Conservation (phyloP, 2,888 invertebrate genomes). For the Thysanoteuthis rhombus region DNA sequence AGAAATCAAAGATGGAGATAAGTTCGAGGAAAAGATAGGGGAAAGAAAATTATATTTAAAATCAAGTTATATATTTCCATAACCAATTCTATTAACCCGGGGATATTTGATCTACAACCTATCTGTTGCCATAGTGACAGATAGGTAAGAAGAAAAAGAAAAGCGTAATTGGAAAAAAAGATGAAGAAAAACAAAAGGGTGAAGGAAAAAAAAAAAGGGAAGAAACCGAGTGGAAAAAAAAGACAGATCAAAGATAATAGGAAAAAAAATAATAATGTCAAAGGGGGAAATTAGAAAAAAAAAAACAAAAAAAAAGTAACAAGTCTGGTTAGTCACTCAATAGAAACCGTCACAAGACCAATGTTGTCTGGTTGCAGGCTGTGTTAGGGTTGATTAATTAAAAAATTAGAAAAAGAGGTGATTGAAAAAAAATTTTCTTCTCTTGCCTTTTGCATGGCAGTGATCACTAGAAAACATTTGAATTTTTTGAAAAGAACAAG, state of each 20-base stretch:
- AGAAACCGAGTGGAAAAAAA: not conserved
- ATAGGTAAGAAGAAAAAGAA: not conserved
- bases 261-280: not conserved
- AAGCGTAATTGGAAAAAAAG: not conserved
- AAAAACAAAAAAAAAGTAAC: too few species aligned
- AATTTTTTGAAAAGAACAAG: too few species aligned
- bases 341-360: too few species aligned
- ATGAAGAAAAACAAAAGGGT: not conserved
- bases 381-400: too few species aligned
- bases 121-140: slow-evolving; percentile 12
- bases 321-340: too few species aligned
- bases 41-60: slow-evolving; percentile 12
- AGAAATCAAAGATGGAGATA: not conserved
- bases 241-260: not conserved
- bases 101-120: slow-evolving; percentile 12
- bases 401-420: too few species aligned
- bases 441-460: too few species aligned
- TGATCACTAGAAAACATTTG: too few species aligned
- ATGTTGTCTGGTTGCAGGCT: too few species aligned
- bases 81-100: not conserved
- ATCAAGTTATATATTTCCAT: not conserved
- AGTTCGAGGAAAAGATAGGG: not conserved
- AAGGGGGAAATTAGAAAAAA: not conserved
- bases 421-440: too few species aligned
- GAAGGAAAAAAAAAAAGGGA: not conserved